Evolutionary conservation across 2,888 invertebrate genomes (phyloP), one percentile per base, ranked within the genome.

Genomic region (Meteorus colon): DNA sequence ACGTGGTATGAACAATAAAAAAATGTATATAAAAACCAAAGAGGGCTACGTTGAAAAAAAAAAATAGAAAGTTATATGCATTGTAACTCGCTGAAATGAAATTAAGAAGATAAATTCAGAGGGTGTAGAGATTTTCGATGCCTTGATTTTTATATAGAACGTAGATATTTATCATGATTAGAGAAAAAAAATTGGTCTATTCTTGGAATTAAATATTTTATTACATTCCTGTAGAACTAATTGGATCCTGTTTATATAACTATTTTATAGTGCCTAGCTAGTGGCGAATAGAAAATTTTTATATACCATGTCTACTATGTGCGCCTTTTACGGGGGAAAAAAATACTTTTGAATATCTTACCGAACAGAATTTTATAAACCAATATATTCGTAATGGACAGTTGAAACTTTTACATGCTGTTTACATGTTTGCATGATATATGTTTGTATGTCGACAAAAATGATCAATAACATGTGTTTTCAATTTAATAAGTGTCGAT

Each of bases 141-240:
- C 59, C 59, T 60, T 63, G 29, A 63, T 31, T 63, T 63, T 63
- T 34, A 63, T 63, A 31, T 63, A 31, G 31, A 34, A 34, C 12
- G 16, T 63, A 63, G 63, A 34, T 29, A 29, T 63, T 48, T 24
- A 72, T 66, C 66, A 74, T 55, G 59, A 76, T 72, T 67, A 12
- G 59, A 67, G 41, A 70, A 51, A 59, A 59, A 81, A 79, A 83
- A 85, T 81, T 79, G 29, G 82, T 83, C 79, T 82, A 84, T 82
- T 82, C 82, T 84, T 78, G 77, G 80, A 82, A 78, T 80, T 79
- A 70, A 48, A 82, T 76, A 77, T 80, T 63, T 81, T 82, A 83
- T 82, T 84, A 86, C 83, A 86, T 86, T 87, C 86, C 86, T 83
- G 78, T 77, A 78, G 80, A 81, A 77, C 77, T 80, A 78, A 82